Base-by-base conservation (phyloP, 2,888 invertebrate species). In the Polylopha cassiicola region DNA sequence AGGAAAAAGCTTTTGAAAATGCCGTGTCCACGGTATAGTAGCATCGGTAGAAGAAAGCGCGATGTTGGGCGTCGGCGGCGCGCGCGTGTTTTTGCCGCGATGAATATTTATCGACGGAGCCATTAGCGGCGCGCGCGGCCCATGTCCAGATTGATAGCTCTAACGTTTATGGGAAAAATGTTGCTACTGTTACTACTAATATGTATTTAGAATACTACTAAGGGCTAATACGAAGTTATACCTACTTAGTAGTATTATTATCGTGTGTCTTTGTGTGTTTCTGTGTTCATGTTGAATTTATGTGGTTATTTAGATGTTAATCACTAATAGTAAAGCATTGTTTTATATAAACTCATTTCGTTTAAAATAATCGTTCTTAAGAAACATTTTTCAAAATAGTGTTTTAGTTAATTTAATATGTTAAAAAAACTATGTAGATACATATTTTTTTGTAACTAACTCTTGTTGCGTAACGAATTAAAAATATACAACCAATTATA, bases 1-100 rank as follows among this genome's bases (percentile, higher is more conserved):
- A n/a, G 18, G 18, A n/a, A 30, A 30, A 18, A 18, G 16, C 11
- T 4, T 5, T 8, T 7, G 7, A 30, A 18, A 10, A 17, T n/a
- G 2, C 3, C 9, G n/a, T 9, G n/a, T 33, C 23, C 16, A 9
- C 17, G 3, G 17, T 8, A 46, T 64, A 53, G 18, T 52, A 56
- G 53, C 53, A 72, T 60, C n/a, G 4, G 23, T 60, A 67, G 67
- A 79, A 79, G 82, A 82, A 82, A 82, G 82, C 81, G 76, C 73
- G 69, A 61, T 65, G 69, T 58, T 60, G 54, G 58, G 55, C 56
- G 58, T 58, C 61, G 68, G 72, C 77, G 75, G 33, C 77, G 80
- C 73, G 80, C 78, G 69, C 72, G 61, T 73, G 78, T 82, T 82
- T 84, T 82, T 81, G 74, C 79, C 58, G 61, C 76, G 73, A 81